phyloP scores from a whole-genome alignment of 35 echinoderm and acorn worm species.

The Lytechinus variegatus region DNA sequence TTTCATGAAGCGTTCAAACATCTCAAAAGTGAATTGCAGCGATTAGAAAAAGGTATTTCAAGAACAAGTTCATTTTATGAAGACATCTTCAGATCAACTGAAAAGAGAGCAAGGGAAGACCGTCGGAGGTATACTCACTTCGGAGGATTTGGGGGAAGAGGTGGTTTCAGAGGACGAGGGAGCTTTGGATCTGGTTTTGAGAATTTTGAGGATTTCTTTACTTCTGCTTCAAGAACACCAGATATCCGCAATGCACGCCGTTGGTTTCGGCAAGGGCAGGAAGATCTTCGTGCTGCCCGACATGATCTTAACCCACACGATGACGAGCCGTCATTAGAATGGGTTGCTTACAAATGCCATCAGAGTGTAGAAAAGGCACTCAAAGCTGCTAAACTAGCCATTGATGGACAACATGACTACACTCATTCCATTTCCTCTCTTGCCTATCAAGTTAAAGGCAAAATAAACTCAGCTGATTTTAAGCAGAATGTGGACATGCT shows the following conservation, averaged over 20 bases:
- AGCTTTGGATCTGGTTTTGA: background rate
- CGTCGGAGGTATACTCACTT: slow-evolving; percentile 16
- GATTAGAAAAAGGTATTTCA: slow-evolving; percentile 23
- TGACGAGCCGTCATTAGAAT: slow-evolving; percentile 26
- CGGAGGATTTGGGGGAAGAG: background rate
- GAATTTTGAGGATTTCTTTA: background rate
- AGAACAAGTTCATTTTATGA: background rate
- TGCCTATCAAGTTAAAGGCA: background rate
- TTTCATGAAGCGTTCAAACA: slow-evolving; percentile 62
- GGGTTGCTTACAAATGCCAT: slow-evolving; percentile 35
- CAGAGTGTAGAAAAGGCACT: slow-evolving; percentile 30
- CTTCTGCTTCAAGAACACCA: slow-evolving; percentile 18
- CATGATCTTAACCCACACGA: slow-evolving; percentile 20
- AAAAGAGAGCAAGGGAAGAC: background rate
- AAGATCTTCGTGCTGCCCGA: slow-evolving; percentile 14
- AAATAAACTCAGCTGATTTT: background rate
- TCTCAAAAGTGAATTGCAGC: slow-evolving; percentile 35
- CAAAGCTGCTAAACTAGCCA: slow-evolving; percentile 44
- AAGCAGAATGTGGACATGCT: background rate
- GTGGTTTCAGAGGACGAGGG: background rate
- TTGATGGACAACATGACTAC: background rate
- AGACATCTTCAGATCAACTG: background rate
- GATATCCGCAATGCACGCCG: slow-evolving; percentile 48
- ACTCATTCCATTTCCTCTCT: background rate
- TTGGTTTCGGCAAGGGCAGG: slow-evolving; percentile 67